Conservation (phyloP, 2,888 invertebrate species). For the Corbicula japonica region DNA sequence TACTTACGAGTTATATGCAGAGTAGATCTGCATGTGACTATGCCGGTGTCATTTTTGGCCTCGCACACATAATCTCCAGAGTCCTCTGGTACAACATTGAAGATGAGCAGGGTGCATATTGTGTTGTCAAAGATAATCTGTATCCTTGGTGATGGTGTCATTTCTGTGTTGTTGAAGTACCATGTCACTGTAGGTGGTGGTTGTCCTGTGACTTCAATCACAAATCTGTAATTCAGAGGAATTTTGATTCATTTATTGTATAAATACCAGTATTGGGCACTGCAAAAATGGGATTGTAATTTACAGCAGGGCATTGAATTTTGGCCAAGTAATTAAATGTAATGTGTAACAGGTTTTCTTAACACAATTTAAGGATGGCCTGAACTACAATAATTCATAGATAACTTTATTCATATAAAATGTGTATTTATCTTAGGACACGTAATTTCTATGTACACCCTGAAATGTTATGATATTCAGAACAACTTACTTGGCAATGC, state of each 20-base stretch:
- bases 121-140: conserved; percentile 77
- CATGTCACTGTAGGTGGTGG: conserved; percentile 86
- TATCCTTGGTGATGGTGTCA: conserved; percentile 87
- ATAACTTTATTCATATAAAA: no score
- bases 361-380: no score
- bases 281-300: no score
- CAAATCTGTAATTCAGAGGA: conserved; percentile 71
- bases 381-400: no score
- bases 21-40: conserved; percentile 81
- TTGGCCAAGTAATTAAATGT: no score
- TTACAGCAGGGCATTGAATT: no score
- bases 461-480: not conserved
- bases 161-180: conserved; percentile 89
- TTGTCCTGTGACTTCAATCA: conserved; percentile 82
- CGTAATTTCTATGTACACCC: no score
- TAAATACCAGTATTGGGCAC: not conserved
- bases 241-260: not conserved
- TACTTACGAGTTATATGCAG: conserved; percentile 84
- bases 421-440: no score
- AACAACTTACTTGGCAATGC: conserved; percentile 80
- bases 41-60: conserved; percentile 95
- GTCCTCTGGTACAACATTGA: conserved; percentile 88
- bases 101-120: conserved; percentile 78
- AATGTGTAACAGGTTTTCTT: no score
- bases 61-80: conserved; percentile 90